Conservation (phyloP, 2,797 vertebrate species). For the Falco novaeseelandiae region DNA sequence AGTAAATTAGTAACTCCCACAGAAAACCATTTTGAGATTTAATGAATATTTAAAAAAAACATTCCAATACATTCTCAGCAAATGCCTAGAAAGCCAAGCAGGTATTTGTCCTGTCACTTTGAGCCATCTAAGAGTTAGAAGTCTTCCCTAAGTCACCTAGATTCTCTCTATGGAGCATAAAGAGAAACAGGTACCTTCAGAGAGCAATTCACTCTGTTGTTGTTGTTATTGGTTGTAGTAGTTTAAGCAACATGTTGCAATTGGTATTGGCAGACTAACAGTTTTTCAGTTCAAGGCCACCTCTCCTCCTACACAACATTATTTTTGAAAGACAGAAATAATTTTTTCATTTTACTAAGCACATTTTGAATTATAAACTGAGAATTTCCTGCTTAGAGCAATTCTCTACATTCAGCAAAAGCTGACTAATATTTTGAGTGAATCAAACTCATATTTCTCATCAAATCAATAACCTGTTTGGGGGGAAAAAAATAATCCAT, state of each 20-base stretch:
- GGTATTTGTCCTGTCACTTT: background rate
- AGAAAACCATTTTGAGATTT: background rate
- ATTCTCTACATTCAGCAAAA: background rate
- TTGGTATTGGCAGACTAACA: background rate
- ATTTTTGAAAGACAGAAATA: background rate
- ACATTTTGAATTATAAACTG: background rate
- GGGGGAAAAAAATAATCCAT: background rate
- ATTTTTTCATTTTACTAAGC: background rate
- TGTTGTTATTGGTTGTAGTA: fast-evolving
- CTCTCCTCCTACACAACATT: background rate
- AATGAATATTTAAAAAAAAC: background rate
- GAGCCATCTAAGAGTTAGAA: background rate
- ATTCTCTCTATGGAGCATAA: background rate
- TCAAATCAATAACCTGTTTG: background rate
- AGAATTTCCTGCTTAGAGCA: background rate
- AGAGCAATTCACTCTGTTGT: background rate
- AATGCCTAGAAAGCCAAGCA: background rate
- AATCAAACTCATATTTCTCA: background rate
- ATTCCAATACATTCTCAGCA: background rate
- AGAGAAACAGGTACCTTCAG: background rate
- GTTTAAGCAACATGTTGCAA: background rate
- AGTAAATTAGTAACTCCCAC: background rate
- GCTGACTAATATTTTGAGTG: background rate
- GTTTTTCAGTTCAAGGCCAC: background rate
- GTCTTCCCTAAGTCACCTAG: background rate